A percentile compares a stretch with the other conserved stretches of the same genome.
These are phyloP conservation scores for Drosophila bunnanda DNA, from an alignment of 2,888 invertebrate species.

Conservation along the genomic window DNA sequence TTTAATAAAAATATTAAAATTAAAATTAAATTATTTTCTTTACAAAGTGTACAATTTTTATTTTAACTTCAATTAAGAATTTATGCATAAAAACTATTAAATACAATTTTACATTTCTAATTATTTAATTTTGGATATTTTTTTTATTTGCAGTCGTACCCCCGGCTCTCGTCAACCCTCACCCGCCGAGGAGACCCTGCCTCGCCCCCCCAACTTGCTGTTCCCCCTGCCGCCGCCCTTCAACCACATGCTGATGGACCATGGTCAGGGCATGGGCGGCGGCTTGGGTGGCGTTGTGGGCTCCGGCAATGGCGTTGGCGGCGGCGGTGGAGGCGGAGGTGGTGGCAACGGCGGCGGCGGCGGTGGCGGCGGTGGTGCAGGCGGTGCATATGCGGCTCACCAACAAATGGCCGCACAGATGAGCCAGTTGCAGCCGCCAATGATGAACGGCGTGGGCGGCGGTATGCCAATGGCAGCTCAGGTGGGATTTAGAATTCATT, in stretches of 20 bases:
- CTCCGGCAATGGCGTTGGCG: conserved; percentile 49
- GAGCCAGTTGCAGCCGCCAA: conserved; percentile 84
- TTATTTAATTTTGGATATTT: background rate
- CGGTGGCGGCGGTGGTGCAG: conserved; percentile 57
- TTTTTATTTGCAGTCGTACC: conserved; percentile 88
- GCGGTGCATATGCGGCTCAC: conserved; percentile 81
- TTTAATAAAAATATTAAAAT: background rate
- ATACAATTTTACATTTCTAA: background rate
- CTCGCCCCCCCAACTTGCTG: conserved; percentile 85
- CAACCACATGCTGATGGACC: conserved; percentile 86
- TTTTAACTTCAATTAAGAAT: background rate
- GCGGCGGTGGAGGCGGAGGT: conserved; percentile 44
- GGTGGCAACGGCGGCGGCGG: conserved; percentile 51
- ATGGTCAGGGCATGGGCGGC: conserved; percentile 76
- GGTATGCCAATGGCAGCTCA: conserved; percentile 84
- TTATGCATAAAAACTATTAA: background rate
- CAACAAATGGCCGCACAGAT: conserved; percentile 84
- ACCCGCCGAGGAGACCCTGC: conserved; percentile 90
- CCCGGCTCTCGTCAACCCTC: conserved; percentile 96
- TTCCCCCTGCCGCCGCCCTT: conserved; percentile 85
- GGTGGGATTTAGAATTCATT: conserved; percentile 63
- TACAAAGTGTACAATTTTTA: background rate
- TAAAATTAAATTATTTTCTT: background rate
- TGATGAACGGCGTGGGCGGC: conserved; percentile 84
- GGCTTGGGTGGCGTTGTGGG: conserved; percentile 64